Base-by-base conservation (phyloP, 1,140 invertebrate species). In the Chironomus tepperi region DNA sequence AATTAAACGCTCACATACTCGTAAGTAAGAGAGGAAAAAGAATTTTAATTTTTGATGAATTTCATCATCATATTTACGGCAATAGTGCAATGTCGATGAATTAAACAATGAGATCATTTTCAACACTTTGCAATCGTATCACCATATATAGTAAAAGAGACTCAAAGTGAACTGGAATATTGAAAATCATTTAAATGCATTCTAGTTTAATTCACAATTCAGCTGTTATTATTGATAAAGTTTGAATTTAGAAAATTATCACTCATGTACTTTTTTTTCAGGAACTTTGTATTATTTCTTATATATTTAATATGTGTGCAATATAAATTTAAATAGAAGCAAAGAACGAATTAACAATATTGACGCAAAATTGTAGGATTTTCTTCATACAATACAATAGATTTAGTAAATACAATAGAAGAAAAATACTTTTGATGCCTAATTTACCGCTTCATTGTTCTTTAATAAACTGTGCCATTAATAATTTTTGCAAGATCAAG, bases 1-100 rank as follows among this genome's bases (percentile, higher is more conserved):
- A 57, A 57, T 57, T 57, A 57, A 57, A n/a, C n/a, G 47, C 12
- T n/a, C 12, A 57, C 47, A n/a, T 57, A n/a, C 47, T 12, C 10
- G 47, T 12, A 57, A n/a, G 10, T 1, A 47, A 15, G 43, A 47
- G 43, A 15, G 5, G 47, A 57, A 57, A 57, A 57, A 57, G n/a
- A 57, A n/a, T 57, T 15, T n/a, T 57, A 57, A 57, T n/a, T n/a
- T n/a, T 57, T 57, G 47, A 57, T 57, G 47, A 57, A 57, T 57
- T 57, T 57, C 47, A 57, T 57, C 47, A 57, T 57, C 47, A n/a
- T 57, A 34, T 34, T 34, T 34, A 34, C 24, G 24, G 24, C 24
- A 34, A 34, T 34, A 34, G 24, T 34, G 24, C 5, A 34, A 34
- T 34, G 24, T 34, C 5, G 24, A 34, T 34, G 24, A 34, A 34